Base-by-base conservation (phyloP, 2,888 invertebrate genomes). In the Rhagonycha lutea region DNA sequence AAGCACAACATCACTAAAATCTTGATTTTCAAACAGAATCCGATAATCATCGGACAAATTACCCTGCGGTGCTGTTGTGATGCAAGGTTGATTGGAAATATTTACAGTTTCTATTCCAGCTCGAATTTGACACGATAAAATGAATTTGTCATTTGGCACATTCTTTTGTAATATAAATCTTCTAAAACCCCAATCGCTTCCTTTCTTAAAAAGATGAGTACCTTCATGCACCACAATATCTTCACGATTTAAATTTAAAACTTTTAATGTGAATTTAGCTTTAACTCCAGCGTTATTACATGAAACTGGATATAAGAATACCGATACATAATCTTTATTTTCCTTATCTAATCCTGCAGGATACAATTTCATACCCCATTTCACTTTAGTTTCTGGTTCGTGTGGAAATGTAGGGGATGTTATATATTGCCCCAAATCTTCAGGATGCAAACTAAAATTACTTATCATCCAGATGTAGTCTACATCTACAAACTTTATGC, bases 401-500 rank as follows among this genome's bases (percentile, higher is more conserved):
- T 99, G 98, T 82, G 98, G 99, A 91, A 99, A 99, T 84, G 98
- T 98, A 86, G 99, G 99, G 88, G 98, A 98, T 91, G 99, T 99
- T 87, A 99, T 92, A 84, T 99, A 99, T 92, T 99, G 99, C 85
- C 99, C 99, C 99, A 99, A 99, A 91, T 99, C 99, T 90, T 99
- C 99, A 84, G 99, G 95, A 91, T 99, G 99, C 91, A 99, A 99
- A 91, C 98, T 98, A 91, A 99, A 99, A 93, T 99, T 99, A 91
- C 99, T 99, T 91, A 99, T 99, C 88, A 99, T 99, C 99, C 99
- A 99, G 97, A 99, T 99, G 90, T 99, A 99, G 90, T 98, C 98
- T 93, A 99, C 99, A 91, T 99, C 99, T 85, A 99, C 98, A 90
- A 99, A 99, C 94, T 99, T 99, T 89, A 99, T 47, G n/a, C 5